These are phyloP conservation scores for Urocitellus parryii DNA, from an alignment of 2,113 vertebrate genomes.

Conservation along the genomic window DNA sequence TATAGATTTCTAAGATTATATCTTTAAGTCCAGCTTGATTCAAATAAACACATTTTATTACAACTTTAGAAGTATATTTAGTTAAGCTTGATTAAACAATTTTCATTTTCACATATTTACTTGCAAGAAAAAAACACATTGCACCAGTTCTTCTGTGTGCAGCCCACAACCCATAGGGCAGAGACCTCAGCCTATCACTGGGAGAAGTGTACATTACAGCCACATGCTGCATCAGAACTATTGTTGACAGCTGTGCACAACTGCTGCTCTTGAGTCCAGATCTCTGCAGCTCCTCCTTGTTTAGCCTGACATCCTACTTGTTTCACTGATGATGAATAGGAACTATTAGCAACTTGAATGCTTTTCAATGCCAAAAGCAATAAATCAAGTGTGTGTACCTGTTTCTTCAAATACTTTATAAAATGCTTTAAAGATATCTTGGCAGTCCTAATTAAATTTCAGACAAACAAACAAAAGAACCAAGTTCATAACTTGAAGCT, in stretches of 20 bases:
- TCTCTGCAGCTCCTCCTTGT: not conserved
- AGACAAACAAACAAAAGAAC: not conserved
- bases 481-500: not conserved
- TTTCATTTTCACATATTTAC: not conserved
- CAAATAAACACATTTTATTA: not conserved
- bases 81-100: not conserved
- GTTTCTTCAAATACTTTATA: not conserved
- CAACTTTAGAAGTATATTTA: not conserved
- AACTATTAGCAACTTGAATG: not conserved
- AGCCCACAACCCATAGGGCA: not conserved
- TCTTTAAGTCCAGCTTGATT: slow-evolving; percentile 2
- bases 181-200: not conserved
- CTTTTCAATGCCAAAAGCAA: not conserved
- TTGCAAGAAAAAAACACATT: not conserved
- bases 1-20: not conserved
- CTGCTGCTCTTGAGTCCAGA: rapidly evolving
- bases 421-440: not conserved
- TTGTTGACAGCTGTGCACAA: too few species aligned
- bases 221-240: rapidly evolving
- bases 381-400: not conserved
- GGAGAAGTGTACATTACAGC: too few species aligned
- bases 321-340: not conserved
- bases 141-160: not conserved
- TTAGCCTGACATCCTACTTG: not conserved
- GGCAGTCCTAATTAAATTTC: not conserved